phyloP scores from a whole-genome alignment of 2,797 vertebrate species.

The Merluccius polli region DNA sequence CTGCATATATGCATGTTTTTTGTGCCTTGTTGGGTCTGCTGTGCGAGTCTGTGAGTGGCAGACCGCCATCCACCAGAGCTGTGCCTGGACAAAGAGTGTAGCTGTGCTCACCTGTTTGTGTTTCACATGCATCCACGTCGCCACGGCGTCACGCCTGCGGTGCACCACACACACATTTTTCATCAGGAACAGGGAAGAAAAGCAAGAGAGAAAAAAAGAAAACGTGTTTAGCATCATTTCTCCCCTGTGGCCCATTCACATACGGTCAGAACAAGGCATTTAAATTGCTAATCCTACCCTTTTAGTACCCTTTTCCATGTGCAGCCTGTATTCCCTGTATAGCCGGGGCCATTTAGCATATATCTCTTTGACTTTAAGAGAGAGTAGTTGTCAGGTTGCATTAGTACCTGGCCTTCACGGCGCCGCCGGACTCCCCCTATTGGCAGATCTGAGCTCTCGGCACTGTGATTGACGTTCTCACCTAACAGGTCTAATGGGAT shows the following conservation, averaged over 20 bases:
- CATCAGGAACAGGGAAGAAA: background rate
- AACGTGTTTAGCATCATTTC: constrained; percentile 50
- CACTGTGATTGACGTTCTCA: constrained; percentile 38
- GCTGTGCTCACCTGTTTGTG: background rate
- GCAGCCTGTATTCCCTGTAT: constrained; percentile 47
- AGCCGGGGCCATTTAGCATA: constrained; percentile 58
- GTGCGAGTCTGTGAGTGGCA: no score
- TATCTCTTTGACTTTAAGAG: constrained; percentile 55
- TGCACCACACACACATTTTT: constrained; percentile 31
- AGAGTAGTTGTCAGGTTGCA: constrained; percentile 44
- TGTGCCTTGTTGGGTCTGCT: no score
- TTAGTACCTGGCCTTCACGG: constrained; percentile 46
- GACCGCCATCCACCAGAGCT: no score
- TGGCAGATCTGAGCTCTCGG: constrained; percentile 27
- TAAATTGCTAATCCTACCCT: constrained; percentile 66
- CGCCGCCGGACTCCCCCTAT: constrained; percentile 7
- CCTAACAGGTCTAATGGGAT: constrained; percentile 39
- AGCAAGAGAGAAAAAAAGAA: constrained; percentile 32
- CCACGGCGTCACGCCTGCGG: constrained; percentile 9
- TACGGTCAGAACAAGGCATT: constrained; percentile 55
- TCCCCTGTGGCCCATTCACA: constrained; percentile 53
- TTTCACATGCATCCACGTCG: no score
- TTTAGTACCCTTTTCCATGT: constrained; percentile 45
- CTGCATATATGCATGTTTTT: no score
- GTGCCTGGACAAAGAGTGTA: no score